Base-by-base conservation (phyloP, 2,797 vertebrate genomes). In the Paramormyrops hopkinsi region DNA sequence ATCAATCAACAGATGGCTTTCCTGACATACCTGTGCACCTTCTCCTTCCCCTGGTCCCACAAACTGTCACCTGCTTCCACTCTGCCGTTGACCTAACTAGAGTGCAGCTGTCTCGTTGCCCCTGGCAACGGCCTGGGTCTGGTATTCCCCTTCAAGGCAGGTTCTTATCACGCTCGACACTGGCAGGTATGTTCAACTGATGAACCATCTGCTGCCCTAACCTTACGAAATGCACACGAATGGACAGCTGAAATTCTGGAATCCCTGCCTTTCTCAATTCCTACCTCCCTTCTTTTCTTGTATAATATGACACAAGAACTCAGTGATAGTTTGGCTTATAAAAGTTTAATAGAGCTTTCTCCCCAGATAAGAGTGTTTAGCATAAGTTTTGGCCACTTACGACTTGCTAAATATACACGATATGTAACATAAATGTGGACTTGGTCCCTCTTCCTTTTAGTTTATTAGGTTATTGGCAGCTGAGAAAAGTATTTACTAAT, bases 261-360 rank as follows among this genome's bases (percentile, higher is more conserved):
- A 89, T 91, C 90, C 88, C 86, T 87, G 73, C 88, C 53, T 87
- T 89, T 89, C 82, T 88, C 25, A 25, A 8, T 44, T 83, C 69
- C 59, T 56, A 50, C 73, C 88, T 90, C 82, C 89, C 89, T 89
- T 84, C 17, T 54, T 91, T 84, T 44, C 54, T 59, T 88, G 86
- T 87, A 90, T 17, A 87, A 44, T 12, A 89, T 12, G 46, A 54
- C 48, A 12, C 29, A 44, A 19, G 51, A 86, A 22, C 11, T 50
- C 22, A 0, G 22, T 53, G 22, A 82, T 46, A 46, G 83, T 33
- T 17, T 85, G 11, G 19, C 37, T 44, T 82, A n/a, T 82, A 17
- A 46, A 79, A 11, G 1, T 44, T 19, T 46, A 82, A n/a, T 82
- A 46, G 7, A 41, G 33, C 1, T 76, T 76, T 19, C 69, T 19